A percentile compares a stretch with the other conserved stretches of the same genome.
phyloP scores from a whole-genome alignment of 1,140 invertebrate species.

The Varroa destructor region DNA sequence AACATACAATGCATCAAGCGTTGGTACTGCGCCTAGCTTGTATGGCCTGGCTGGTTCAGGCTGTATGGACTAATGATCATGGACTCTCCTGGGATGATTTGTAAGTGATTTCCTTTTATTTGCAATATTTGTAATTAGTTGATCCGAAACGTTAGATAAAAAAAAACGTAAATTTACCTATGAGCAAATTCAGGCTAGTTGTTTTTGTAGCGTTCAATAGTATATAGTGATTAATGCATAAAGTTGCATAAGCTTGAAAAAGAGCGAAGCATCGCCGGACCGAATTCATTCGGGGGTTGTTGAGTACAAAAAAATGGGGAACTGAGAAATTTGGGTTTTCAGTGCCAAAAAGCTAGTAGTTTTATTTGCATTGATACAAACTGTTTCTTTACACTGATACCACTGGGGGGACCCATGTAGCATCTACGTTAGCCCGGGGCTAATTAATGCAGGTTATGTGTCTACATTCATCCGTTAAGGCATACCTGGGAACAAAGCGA shows the following conservation, averaged over 20 bases:
- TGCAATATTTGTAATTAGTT: neutral
- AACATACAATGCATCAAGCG: neutral
- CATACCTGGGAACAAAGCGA: too few relatives aligned
- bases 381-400: too few relatives aligned
- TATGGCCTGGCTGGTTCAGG: neutral
- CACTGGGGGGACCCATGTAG: too few relatives aligned
- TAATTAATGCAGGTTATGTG: too few relatives aligned
- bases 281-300: neutral
- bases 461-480: too few relatives aligned
- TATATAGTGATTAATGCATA: neutral
- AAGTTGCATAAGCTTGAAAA: neutral
- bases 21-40: neutral
- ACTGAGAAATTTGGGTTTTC: neutral
- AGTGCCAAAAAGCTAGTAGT: too few relatives aligned
- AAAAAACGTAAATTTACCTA: neutral
- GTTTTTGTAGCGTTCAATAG: neutral
- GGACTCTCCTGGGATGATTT: constrained; percentile 7
- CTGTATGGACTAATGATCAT: neutral
- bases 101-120: neutral
- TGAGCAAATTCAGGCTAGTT: neutral
- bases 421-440: too few relatives aligned
- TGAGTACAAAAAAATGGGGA: neutral
- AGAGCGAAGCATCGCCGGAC: neutral
- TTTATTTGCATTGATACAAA: too few relatives aligned
- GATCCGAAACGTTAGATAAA: neutral